Percentiles rank a stretch among this genome's conserved stretches.
Conservation (phyloP, 2,113 vertebrate genomes). For the Pelobates fuscus region DNA sequence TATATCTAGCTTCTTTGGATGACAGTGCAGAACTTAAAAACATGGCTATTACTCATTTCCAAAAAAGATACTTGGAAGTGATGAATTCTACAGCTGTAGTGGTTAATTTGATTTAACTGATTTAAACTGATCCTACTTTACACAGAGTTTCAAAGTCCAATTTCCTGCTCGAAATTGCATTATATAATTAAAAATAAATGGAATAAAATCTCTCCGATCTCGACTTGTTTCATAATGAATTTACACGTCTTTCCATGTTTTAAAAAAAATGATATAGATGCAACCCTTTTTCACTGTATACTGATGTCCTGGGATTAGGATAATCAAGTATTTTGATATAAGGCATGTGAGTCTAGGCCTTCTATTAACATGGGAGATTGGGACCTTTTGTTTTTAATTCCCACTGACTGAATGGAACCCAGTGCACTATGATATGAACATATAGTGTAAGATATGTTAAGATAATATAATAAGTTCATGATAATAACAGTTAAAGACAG, state of each 20-base stretch:
- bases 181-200: conserved; percentile 39
- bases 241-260: background rate
- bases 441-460: too few relatives aligned
- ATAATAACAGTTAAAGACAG: too few relatives aligned
- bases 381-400: too few relatives aligned
- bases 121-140: conserved; percentile 28
- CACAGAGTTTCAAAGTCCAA: conserved; percentile 35
- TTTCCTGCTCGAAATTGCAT: conserved; percentile 28
- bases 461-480: too few relatives aligned
- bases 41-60: conserved; percentile 42
- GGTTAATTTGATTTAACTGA: conserved; percentile 46
- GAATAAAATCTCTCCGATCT: conserved; percentile 1
- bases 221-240: background rate
- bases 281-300: too few relatives aligned
- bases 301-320: too few relatives aligned
- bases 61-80: conserved; percentile 21
- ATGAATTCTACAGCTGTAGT: conserved; percentile 35
- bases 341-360: too few relatives aligned
- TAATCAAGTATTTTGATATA: too few relatives aligned
- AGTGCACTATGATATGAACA: too few relatives aligned
- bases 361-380: too few relatives aligned
- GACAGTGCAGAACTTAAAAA: conserved; percentile 52
- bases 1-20: conserved; percentile 56
- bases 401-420: too few relatives aligned
- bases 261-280: too few relatives aligned